These are phyloP conservation scores for Sycophaga agraensis DNA, from an alignment of 1,140 invertebrate genomes.

Conservation along the genomic window DNA sequence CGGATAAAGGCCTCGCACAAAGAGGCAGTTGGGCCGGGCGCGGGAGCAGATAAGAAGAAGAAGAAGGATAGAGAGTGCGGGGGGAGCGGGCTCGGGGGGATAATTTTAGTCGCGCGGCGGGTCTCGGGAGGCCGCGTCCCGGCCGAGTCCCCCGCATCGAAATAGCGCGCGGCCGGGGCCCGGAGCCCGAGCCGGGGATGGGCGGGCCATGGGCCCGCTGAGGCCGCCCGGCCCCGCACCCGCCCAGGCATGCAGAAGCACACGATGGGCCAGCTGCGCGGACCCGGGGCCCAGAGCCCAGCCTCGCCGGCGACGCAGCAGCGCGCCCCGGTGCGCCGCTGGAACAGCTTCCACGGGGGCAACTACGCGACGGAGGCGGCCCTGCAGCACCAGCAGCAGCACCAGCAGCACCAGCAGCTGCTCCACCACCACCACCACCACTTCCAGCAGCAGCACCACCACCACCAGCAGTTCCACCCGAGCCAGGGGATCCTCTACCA, in stretches of 20 bases:
- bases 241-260: conserved; percentile 36
- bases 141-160: no score
- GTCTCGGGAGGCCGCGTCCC: no score
- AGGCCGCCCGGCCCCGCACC: no score
- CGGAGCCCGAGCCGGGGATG: no score
- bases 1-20: no score
- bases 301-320: conserved; percentile 23
- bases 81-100: no score
- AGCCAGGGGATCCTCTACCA: conserved; percentile 30
- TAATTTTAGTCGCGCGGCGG: no score
- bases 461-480: background rate
- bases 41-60: no score
- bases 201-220: no score
- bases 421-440: background rate
- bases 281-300: conserved; percentile 21
- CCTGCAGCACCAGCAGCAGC: conserved; percentile 14
- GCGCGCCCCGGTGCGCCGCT: conserved; percentile 57
- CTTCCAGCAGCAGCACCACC: background rate
- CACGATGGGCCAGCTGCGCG: conserved; percentile 50
- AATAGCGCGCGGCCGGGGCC: no score
- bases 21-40: no score
- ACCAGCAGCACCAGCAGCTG: background rate
- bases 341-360: conserved; percentile 61
- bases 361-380: conserved; percentile 14
- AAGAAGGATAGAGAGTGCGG: no score